phyloP scores from a whole-genome alignment of 2,888 invertebrate genomes.

The Cecidostiba fungosa region DNA sequence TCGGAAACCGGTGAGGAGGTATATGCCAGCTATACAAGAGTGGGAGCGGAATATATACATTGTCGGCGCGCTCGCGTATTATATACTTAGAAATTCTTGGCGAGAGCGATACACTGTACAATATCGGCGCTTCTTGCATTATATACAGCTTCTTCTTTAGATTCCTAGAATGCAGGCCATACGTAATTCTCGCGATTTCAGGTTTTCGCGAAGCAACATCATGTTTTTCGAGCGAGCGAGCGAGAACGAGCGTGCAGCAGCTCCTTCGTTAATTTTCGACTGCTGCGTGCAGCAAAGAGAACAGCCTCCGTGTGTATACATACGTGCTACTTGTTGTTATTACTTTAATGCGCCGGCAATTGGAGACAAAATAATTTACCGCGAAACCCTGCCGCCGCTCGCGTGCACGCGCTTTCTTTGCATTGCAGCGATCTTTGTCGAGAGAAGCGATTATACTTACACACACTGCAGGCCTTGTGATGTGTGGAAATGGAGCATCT shows the following conservation, averaged over 20 bases:
- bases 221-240: conserved; percentile 21
- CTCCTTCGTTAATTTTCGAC: neutral
- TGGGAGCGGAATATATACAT: conserved; percentile 32
- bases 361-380: conserved; percentile 26
- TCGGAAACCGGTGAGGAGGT: neutral
- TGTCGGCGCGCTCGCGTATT: conserved; percentile 40
- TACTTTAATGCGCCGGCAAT: conserved; percentile 39
- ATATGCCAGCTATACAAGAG: neutral
- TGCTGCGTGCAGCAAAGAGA: neutral
- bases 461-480: neutral
- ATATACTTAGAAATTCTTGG: conserved; percentile 57
- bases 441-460: neutral
- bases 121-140: neutral
- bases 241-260: neutral
- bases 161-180: conserved; percentile 25
- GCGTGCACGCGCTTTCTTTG: too few relatives aligned
- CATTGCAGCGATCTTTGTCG: neutral
- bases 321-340: conserved; percentile 17
- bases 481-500: neutral
- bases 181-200: conserved; percentile 54
- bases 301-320: conserved; percentile 15
- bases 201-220: conserved; percentile 45
- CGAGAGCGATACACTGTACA: conserved; percentile 3
- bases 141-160: neutral
- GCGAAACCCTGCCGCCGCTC: neutral